Conservation (phyloP, 2,113 vertebrate genomes). For the Sclerurus mexicanus region DNA sequence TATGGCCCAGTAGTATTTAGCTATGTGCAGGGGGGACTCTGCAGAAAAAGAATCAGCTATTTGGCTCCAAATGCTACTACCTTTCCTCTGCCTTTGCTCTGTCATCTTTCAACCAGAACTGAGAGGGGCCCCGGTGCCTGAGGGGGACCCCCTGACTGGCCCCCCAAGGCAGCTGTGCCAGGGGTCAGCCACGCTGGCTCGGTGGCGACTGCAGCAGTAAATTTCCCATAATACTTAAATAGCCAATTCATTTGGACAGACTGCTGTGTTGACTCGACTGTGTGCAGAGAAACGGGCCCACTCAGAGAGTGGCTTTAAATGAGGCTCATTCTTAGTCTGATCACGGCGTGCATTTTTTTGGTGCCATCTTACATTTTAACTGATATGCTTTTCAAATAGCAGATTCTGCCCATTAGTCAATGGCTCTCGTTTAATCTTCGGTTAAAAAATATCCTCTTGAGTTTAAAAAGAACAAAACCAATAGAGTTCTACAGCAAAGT, state of each 20-base stretch:
- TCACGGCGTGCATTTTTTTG: constrained; percentile 17
- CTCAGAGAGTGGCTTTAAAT: not conserved
- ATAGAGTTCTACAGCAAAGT: constrained; percentile 2
- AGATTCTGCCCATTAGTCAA: constrained; percentile 30
- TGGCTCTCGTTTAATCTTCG: constrained; percentile 12
- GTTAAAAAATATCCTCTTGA: constrained; percentile 21
- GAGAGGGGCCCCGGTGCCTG: too few species aligned
- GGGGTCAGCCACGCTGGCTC: not conserved
- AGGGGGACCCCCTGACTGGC: not conserved
- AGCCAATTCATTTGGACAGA: constrained; percentile 7
- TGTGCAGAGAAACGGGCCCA: constrained; percentile 2
- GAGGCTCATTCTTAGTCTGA: constrained; percentile 36
- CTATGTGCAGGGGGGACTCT: not conserved
- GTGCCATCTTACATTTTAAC: constrained; percentile 51
- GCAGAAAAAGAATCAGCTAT: not conserved
- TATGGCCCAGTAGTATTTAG: not conserved
- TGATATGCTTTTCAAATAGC: constrained; percentile 45
- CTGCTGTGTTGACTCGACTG: not conserved
- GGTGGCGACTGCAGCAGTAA: rapidly evolving
- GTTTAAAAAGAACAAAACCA: constrained; percentile 28
- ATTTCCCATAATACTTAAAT: not conserved
- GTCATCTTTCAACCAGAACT: not conserved
- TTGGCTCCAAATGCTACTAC: not conserved
- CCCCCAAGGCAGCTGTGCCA: not conserved
- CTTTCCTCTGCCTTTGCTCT: not conserved